Evolutionary conservation across 2,113 vertebrate species (phyloP).

Genomic region (Erythrolamprus reginae): DNA sequence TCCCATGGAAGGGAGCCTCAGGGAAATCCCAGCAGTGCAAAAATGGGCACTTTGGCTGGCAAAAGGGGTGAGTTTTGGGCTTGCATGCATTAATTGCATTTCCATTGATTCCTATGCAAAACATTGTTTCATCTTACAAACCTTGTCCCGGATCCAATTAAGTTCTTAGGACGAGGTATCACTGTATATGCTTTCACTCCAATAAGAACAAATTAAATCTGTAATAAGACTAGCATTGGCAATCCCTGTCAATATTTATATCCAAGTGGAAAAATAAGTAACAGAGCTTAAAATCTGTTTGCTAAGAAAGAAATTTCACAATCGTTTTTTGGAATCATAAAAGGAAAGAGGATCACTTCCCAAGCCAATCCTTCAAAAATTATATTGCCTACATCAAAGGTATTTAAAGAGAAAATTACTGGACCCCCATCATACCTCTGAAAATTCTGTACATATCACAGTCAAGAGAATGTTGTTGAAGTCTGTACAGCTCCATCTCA

Average conservation of each 20-base stretch:
- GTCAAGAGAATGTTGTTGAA: conserved; percentile 95
- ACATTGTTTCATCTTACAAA: too few species aligned
- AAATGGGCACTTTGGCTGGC: too few species aligned
- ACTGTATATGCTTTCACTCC: not conserved
- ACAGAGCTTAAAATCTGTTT: not conserved
- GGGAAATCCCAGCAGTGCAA: too few species aligned
- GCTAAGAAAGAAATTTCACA: not conserved
- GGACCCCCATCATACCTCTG: conserved; percentile 57
- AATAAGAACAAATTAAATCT: not conserved
- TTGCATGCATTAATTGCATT: too few species aligned
- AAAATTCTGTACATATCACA: conserved; percentile 82
- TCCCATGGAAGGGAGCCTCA: too few species aligned
- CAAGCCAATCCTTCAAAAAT: not conserved
- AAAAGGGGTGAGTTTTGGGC: too few species aligned
- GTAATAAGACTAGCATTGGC: not conserved
- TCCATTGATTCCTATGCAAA: too few species aligned
- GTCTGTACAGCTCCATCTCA: conserved; percentile 94
- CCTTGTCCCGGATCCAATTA: too few species aligned
- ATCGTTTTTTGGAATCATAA: not conserved
- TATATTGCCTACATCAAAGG: not conserved
- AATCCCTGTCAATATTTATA: not conserved
- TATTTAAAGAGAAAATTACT: not conserved
- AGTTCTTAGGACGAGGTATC: too few species aligned
- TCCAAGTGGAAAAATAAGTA: not conserved
- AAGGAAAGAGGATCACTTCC: not conserved